A percentile compares a stretch with the other conserved stretches of the same genome.
Conservation (phyloP, 2,888 invertebrate species). For the Dorcus hopei region DNA sequence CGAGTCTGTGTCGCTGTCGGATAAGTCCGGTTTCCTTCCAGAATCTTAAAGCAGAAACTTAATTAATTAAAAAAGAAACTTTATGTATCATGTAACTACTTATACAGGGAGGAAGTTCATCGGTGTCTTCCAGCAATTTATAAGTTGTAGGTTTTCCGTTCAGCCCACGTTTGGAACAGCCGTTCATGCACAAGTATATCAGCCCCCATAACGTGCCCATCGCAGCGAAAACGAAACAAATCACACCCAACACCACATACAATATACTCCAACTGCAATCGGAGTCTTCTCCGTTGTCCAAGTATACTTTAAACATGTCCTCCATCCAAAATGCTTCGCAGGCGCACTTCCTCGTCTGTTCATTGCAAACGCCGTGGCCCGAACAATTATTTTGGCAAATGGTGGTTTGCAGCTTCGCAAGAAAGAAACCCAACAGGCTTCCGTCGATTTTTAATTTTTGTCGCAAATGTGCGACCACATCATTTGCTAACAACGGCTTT, state of each 20-base stretch:
- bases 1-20: slow-evolving; percentile 81
- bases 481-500: slow-evolving; percentile 56
- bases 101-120: slow-evolving; percentile 60
- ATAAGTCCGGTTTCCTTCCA: slow-evolving; percentile 60
- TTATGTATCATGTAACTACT: slow-evolving; percentile 34
- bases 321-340: slow-evolving; percentile 98
- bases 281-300: slow-evolving; percentile 40
- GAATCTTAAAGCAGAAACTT: slow-evolving; percentile 54
- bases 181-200: slow-evolving; percentile 60
- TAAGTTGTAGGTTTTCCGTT: slow-evolving; percentile 62
- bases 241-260: slow-evolving; percentile 78
- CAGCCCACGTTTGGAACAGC: slow-evolving; percentile 51
- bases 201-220: slow-evolving; percentile 64
- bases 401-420: slow-evolving; percentile 74
- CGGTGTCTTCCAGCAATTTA: slow-evolving; percentile 69
- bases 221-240: slow-evolving; percentile 56
- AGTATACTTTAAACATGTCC: slow-evolving; percentile 43
- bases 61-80: slow-evolving; percentile 12
- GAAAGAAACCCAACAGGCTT: slow-evolving; percentile 66
- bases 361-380: slow-evolving; percentile 86
- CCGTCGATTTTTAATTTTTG: slow-evolving; percentile 69
- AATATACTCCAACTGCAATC: slow-evolving; percentile 90
- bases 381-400: slow-evolving; percentile 93
- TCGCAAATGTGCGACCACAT: slow-evolving; percentile 64
- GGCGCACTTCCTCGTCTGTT: slow-evolving; percentile 76